phyloP scores from a whole-genome alignment of 2,797 vertebrate genomes.

The Myripristis murdjan region DNA sequence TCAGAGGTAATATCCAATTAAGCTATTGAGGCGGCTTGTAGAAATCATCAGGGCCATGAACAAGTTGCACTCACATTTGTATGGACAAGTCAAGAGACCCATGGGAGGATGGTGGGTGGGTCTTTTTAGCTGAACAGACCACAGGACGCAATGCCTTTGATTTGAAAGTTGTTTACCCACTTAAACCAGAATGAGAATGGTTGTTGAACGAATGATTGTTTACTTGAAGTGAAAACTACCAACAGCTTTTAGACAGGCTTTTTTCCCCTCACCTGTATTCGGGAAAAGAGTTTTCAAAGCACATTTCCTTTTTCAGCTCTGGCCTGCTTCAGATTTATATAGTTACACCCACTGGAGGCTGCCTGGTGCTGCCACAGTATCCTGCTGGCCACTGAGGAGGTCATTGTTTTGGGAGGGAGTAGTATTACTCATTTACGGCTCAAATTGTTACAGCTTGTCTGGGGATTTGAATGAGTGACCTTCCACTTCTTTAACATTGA shows the following conservation, averaged over 20 bases:
- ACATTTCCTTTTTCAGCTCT: slow-evolving; percentile 16
- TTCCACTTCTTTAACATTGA: slow-evolving; percentile 9
- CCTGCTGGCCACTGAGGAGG: too few species aligned
- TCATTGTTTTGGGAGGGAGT: slow-evolving; percentile 1
- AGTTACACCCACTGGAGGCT: slow-evolving; percentile 32
- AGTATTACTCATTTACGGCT: slow-evolving; percentile 3
- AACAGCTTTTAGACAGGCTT: slow-evolving; percentile 48
- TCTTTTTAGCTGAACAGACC: too few species aligned
- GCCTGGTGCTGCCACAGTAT: slow-evolving; percentile 15
- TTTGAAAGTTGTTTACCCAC: slow-evolving; percentile 63
- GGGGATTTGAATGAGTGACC: neutral
- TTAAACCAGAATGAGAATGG: slow-evolving; percentile 49
- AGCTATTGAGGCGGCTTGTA: too few species aligned
- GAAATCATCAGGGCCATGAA: too few species aligned
- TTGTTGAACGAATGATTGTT: neutral
- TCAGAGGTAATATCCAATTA: too few species aligned
- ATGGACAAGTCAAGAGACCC: too few species aligned
- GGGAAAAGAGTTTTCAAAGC: slow-evolving; percentile 39
- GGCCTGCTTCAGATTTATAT: slow-evolving; percentile 24
- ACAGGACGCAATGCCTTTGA: too few species aligned
- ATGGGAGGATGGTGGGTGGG: too few species aligned
- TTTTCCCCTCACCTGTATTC: slow-evolving; percentile 23
- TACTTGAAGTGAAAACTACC: slow-evolving; percentile 38
- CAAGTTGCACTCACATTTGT: slow-evolving; percentile 47
- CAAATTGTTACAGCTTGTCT: neutral